Percentiles rank a stretch among this genome's conserved stretches.
These are phyloP conservation scores for Amphipyra berbera DNA, from an alignment of 2,888 invertebrate species.

Conservation along the genomic window DNA sequence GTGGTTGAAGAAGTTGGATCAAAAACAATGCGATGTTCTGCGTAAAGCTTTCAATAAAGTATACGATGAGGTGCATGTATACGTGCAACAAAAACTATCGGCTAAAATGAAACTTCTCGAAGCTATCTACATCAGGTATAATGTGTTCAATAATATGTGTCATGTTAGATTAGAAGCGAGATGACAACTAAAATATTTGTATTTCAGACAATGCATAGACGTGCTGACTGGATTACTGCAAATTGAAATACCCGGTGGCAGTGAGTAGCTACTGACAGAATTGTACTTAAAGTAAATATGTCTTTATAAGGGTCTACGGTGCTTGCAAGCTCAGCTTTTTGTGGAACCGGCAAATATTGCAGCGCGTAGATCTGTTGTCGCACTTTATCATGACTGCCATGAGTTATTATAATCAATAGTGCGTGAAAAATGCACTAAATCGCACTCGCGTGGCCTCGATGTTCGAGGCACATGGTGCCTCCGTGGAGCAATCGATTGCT, in stretches of 20 bases:
- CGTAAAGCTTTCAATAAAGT: conserved; percentile 92
- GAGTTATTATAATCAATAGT: no score
- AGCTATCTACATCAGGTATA: conserved; percentile 93
- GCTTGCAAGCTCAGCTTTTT: no score
- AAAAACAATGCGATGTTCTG: conserved; percentile 91
- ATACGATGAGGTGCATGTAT: conserved; percentile 93
- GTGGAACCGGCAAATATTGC: no score
- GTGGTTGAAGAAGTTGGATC: conserved; percentile 92
- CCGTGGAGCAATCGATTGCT: no score
- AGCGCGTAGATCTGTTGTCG: no score
- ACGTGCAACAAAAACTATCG: conserved; percentile 91
- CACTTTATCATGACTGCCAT: no score
- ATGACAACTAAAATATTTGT: background rate
- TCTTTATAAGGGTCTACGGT: no score
- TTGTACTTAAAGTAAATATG: no score
- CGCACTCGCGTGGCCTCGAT: no score
- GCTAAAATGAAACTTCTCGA: conserved; percentile 96
- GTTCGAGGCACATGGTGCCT: no score
- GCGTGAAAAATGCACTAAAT: no score
- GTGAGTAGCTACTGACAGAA: conserved; percentile 73
- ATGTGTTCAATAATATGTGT: background rate
- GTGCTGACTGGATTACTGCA: conserved; percentile 93
- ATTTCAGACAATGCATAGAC: conserved; percentile 93
- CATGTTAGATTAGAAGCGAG: no score
- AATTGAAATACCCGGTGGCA: conserved; percentile 87